These are phyloP conservation scores for Callorhinus ursinus DNA, from an alignment of 2,113 vertebrate species.

Conservation along the genomic window DNA sequence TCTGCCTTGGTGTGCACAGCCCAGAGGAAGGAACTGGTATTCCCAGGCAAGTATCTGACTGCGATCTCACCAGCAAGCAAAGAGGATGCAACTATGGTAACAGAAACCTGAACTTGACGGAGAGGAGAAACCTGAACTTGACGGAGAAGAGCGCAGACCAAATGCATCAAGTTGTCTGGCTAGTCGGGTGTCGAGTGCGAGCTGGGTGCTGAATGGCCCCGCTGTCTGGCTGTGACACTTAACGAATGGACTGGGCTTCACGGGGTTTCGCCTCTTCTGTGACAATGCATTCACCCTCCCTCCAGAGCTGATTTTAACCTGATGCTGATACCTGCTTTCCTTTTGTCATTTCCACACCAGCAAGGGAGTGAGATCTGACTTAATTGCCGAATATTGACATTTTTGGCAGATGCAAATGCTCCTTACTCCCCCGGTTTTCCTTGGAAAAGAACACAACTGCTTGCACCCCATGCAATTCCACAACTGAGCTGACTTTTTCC, in stretches of 20 bases:
- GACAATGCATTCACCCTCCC: background rate
- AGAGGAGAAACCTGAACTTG: background rate
- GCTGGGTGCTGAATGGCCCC: fast-evolving
- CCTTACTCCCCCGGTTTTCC: background rate
- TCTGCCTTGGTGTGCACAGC: background rate
- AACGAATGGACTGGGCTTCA: background rate
- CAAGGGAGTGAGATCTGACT: background rate
- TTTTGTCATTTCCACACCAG: slow-evolving; percentile 5
- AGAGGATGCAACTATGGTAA: background rate
- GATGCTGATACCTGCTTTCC: background rate
- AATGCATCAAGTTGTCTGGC: background rate
- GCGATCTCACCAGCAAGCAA: background rate
- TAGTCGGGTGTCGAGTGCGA: background rate
- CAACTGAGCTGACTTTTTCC: background rate
- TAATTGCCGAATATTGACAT: background rate
- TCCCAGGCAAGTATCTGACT: background rate
- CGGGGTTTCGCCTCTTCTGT: fast-evolving
- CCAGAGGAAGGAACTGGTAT: background rate
- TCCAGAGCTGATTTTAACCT: background rate
- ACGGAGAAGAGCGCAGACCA: background rate
- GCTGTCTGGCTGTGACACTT: background rate
- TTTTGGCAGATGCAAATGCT: slow-evolving; percentile 2
- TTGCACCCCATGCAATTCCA: background rate
- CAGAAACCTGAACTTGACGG: background rate
- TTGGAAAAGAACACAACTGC: background rate